A percentile compares a stretch with the other conserved stretches of the same genome.
Conservation (phyloP, 2,113 vertebrate genomes). For the Mus pahari region DNA sequence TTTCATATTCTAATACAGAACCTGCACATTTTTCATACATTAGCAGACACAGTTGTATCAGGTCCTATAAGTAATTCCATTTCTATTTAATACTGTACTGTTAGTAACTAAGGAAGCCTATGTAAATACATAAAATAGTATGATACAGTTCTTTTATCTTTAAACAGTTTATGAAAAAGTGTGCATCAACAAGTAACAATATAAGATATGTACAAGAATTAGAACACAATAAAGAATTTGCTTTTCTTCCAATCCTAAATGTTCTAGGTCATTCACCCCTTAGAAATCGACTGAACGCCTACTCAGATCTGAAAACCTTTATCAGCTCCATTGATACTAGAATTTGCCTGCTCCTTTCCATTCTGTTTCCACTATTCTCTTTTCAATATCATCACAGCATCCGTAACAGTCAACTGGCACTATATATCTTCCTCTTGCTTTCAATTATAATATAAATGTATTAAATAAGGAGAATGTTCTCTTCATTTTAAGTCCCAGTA, state of each 20-base stretch:
- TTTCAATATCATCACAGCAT: not conserved
- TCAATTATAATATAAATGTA: not conserved
- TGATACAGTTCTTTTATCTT: constrained; percentile 3
- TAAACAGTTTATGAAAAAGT: constrained; percentile 23
- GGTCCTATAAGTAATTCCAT: constrained; percentile 39
- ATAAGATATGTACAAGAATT: not conserved
- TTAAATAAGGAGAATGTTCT: not conserved
- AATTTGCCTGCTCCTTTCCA: not conserved
- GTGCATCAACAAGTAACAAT: not conserved
- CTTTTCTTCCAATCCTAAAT: not conserved
- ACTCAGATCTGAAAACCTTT: constrained; percentile 19
- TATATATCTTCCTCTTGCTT: not conserved
- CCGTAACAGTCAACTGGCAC: not conserved
- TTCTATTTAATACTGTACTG: not conserved
- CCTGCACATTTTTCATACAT: constrained; percentile 39
- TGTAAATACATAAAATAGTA: constrained; percentile 42
- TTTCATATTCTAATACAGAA: constrained; percentile 14
- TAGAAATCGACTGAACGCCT: not conserved
- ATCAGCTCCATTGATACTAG: not conserved
- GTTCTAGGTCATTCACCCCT: not conserved
- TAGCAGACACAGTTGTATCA: constrained; percentile 3
- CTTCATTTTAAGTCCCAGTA: not conserved
- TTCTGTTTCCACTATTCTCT: not conserved
- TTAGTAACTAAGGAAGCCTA: constrained; percentile 33
- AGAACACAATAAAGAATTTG: not conserved